These are phyloP conservation scores for Brienomyrus brachyistius DNA, from an alignment of 2,113 vertebrate species.

Conservation along the genomic window DNA sequence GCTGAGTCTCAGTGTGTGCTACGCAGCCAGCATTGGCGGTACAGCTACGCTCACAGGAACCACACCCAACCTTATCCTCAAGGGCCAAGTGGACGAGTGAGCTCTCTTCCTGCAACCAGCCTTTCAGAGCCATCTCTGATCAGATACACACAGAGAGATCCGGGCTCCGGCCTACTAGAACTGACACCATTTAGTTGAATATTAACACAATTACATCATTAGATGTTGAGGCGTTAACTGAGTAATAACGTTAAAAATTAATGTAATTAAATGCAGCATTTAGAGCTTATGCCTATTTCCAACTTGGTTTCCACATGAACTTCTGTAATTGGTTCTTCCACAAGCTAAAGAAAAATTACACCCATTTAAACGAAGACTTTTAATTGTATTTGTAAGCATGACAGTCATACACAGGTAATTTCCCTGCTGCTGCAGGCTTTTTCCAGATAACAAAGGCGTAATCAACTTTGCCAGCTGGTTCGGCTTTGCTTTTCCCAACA, in stretches of 20 bases:
- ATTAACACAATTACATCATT: neutral
- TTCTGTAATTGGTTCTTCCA: neutral
- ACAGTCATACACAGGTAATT: neutral
- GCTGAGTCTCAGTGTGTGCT: conserved; percentile 73
- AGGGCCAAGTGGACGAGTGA: conserved; percentile 81
- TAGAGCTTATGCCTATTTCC: neutral
- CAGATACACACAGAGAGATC: neutral
- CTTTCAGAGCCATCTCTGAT: neutral
- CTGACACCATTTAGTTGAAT: neutral
- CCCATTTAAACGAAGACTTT: neutral
- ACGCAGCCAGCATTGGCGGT: conserved; percentile 86
- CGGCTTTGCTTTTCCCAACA: conserved; percentile 66
- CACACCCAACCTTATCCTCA: conserved; percentile 81
- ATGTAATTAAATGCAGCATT: neutral
- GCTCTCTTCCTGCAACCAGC: conserved; percentile 33
- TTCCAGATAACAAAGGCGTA: conserved; percentile 37
- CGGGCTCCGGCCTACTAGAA: neutral
- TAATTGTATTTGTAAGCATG: neutral
- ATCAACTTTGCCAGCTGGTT: conserved; percentile 78
- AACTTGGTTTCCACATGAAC: neutral
- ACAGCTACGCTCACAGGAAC: conserved; percentile 77
- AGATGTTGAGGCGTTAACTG: neutral
- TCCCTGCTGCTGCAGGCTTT: conserved; percentile 53
- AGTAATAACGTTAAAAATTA: neutral
- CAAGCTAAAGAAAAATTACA: neutral